Evolutionary conservation across 2,113 vertebrate genomes (phyloP).

Genomic region (Brachirus orientalis): DNA sequence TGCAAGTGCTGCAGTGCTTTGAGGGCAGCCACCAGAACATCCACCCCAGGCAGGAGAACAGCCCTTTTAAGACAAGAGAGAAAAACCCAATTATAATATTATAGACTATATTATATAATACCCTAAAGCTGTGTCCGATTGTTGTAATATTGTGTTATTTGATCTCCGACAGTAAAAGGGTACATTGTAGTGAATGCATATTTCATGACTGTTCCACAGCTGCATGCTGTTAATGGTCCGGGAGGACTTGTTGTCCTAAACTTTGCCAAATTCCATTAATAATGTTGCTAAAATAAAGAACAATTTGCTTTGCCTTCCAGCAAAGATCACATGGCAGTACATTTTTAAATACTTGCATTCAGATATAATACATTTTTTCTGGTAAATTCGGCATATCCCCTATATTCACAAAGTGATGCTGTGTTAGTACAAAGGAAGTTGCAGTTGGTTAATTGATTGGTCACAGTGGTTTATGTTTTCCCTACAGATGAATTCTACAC

Average conservation of each 20-base stretch:
- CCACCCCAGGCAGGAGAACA: background rate
- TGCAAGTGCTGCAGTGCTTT: slow-evolving; percentile 17
- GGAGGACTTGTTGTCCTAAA: background rate
- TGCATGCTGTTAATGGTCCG: background rate
- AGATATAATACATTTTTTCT: background rate
- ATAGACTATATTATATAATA: too few species aligned
- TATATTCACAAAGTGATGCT: too few species aligned
- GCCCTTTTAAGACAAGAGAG: background rate
- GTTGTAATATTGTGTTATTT: background rate
- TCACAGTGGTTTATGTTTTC: too few species aligned
- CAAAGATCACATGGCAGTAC: background rate
- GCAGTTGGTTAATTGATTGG: too few species aligned
- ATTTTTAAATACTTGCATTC: background rate
- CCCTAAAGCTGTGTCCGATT: too few species aligned
- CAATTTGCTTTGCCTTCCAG: background rate
- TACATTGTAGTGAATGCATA: background rate
- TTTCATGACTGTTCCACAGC: background rate
- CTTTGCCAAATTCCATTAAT: background rate
- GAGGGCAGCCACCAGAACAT: background rate
- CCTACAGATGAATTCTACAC: too few species aligned
- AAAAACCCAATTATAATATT: too few species aligned
- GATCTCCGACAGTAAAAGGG: background rate
- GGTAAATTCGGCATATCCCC: background rate
- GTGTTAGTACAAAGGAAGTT: too few species aligned
- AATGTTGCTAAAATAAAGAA: background rate